These are phyloP conservation scores for Petrolisthes manimaculis DNA, from an alignment of 2,888 invertebrate genomes.

Conservation along the genomic window DNA sequence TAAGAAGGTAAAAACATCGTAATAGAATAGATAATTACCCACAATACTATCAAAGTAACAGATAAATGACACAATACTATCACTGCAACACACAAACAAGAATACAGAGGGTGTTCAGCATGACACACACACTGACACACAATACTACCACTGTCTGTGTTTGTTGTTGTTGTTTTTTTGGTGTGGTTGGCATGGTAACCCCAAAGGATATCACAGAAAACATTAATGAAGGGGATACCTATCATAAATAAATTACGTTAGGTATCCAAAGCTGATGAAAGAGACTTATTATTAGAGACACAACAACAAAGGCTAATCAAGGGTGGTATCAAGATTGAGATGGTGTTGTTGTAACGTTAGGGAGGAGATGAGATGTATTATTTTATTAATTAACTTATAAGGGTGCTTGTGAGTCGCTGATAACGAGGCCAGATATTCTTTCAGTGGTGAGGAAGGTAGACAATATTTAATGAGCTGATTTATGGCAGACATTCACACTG, in stretches of 20 bases:
- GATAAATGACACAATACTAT: no score
- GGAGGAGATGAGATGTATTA: background rate
- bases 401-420: no score
- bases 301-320: background rate
- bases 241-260: no score
- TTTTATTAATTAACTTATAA: background rate
- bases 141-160: background rate
- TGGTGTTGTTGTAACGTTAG: background rate
- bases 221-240: background rate
- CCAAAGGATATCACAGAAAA: background rate
- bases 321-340: background rate
- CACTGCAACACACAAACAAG: no score
- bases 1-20: no score
- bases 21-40: no score
- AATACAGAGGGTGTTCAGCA: background rate
- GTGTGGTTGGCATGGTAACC: background rate
- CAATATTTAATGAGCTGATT: no score
- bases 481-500: no score
- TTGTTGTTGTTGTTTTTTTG: background rate
- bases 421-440: background rate
- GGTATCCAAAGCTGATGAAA: no score
- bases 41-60: no score
- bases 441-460: no score
- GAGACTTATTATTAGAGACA: background rate
- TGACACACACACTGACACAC: background rate